A percentile compares a stretch with the other conserved stretches of the same genome.
phyloP scores from a whole-genome alignment of 2,797 vertebrate genomes.

The Sarcophilus harrisii region DNA sequence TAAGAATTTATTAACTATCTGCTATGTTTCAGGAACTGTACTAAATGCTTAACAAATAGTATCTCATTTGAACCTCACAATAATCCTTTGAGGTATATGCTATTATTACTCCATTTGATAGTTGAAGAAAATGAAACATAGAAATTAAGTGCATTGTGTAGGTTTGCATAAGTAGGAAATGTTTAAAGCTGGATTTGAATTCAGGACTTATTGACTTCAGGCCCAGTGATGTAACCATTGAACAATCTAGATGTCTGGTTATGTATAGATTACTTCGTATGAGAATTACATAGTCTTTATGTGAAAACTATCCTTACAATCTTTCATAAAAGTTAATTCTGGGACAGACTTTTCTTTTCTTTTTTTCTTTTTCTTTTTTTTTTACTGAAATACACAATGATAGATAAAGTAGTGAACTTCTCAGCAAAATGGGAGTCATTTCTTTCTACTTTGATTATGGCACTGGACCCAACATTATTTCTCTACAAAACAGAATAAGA shows the following conservation, averaged over 20 bases:
- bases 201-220: not conserved
- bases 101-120: not conserved
- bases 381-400: slow-evolving; percentile 10
- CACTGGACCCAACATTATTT: not conserved
- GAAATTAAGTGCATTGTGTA: not conserved
- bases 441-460: not conserved
- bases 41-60: not conserved
- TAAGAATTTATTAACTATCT: not conserved
- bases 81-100: not conserved
- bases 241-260: not conserved
- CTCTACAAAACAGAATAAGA: not conserved
- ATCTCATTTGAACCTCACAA: not conserved
- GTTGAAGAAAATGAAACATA: not conserved
- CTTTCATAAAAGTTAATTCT: not conserved
- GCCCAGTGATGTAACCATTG: not conserved
- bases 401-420: not conserved
- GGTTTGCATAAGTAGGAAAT: not conserved
- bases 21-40: not conserved
- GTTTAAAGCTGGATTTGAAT: not conserved
- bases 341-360: not conserved
- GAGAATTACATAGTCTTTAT: not conserved
- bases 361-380: not conserved
- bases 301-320: not conserved
- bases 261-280: not conserved
- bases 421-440: not conserved